A percentile compares a stretch with the other conserved stretches of the same genome.
Evolutionary conservation across 2,888 invertebrate genomes (phyloP).

Genomic region (Chloromyia formosa): DNA sequence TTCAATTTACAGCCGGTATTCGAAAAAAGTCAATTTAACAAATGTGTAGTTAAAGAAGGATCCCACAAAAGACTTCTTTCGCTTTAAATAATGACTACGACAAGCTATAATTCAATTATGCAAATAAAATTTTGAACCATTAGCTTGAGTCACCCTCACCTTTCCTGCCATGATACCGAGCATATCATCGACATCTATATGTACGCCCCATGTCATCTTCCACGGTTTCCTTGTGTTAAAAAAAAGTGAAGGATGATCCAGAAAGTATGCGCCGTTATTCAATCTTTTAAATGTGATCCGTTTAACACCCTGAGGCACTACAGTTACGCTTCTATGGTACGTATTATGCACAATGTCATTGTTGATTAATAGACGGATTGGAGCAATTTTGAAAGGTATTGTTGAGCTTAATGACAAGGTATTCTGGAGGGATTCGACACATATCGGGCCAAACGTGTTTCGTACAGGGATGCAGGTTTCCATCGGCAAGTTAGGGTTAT

Average conservation of each 20-base stretch:
- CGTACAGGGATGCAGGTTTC: not conserved
- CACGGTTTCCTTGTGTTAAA: slow-evolving; percentile 9
- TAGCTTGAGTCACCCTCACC: slow-evolving; percentile 36
- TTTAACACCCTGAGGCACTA: slow-evolving; percentile 38
- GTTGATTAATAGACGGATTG: slow-evolving; percentile 44
- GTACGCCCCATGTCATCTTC: slow-evolving; percentile 5
- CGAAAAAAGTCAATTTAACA: too few species aligned
- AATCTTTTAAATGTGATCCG: slow-evolving; percentile 39
- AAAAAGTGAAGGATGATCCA: slow-evolving; percentile 35
- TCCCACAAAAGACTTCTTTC: not conserved
- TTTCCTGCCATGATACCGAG: not conserved
- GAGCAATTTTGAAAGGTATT: slow-evolving; percentile 42
- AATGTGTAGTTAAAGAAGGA: not conserved
- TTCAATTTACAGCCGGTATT: too few species aligned
- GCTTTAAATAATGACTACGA: slow-evolving; percentile 32
- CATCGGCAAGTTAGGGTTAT: not conserved
- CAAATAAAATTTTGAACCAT: slow-evolving; percentile 41
- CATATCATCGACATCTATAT: slow-evolving; percentile 13
- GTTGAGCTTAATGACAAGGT: slow-evolving; percentile 42
- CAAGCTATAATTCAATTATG: slow-evolving; percentile 41
- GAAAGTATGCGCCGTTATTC: slow-evolving; percentile 40
- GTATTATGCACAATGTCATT: slow-evolving; percentile 44
- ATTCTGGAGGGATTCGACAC: not conserved
- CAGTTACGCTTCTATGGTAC: slow-evolving; percentile 20
- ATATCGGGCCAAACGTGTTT: not conserved